Evolutionary conservation across 2,113 vertebrate species (phyloP).

Genomic region (Leuciscus idus): DNA sequence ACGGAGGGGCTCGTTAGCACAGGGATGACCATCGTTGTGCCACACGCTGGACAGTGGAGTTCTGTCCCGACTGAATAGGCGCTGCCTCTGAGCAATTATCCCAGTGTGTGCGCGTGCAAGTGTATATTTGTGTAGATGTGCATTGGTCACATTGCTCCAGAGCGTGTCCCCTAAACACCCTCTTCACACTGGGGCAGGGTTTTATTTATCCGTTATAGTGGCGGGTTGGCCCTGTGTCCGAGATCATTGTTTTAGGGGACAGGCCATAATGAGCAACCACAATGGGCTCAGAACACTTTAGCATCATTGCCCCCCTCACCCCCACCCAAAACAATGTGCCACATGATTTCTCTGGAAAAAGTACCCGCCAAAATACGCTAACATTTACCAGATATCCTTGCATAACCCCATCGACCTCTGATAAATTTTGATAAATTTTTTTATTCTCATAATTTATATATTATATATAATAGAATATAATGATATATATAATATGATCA

Average conservation of each 20-base stretch:
- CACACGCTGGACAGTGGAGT: conserved; percentile 91
- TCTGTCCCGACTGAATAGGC: conserved; percentile 81
- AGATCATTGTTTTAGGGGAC: conserved; percentile 86
- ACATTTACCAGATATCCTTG: not conserved
- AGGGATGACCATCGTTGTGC: conserved; percentile 81
- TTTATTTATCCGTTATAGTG: conserved; percentile 93
- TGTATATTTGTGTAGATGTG: conserved; percentile 22
- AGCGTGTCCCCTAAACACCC: conserved; percentile 70
- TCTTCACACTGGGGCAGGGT: conserved; percentile 67
- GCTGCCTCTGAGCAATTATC: conserved; percentile 92
- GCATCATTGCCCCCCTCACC: conserved; percentile 82
- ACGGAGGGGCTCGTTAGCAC: conserved; percentile 52
- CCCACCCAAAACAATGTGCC: conserved; percentile 38
- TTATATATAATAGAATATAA: not conserved
- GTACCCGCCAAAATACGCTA: conserved; percentile 48
- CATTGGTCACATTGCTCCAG: conserved; percentile 78
- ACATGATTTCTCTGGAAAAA: conserved; percentile 70
- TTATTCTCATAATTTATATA: not conserved
- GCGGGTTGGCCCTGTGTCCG: conserved; percentile 88
- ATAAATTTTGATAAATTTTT: not conserved
- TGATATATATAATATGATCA: not conserved
- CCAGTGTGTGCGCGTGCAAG: conserved; percentile 10
- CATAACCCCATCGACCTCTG: not conserved
- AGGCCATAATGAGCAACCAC: conserved; percentile 95
- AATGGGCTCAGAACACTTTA: conserved; percentile 98